Conservation (phyloP, 2,888 invertebrate genomes). For the Drosophila putrida region DNA sequence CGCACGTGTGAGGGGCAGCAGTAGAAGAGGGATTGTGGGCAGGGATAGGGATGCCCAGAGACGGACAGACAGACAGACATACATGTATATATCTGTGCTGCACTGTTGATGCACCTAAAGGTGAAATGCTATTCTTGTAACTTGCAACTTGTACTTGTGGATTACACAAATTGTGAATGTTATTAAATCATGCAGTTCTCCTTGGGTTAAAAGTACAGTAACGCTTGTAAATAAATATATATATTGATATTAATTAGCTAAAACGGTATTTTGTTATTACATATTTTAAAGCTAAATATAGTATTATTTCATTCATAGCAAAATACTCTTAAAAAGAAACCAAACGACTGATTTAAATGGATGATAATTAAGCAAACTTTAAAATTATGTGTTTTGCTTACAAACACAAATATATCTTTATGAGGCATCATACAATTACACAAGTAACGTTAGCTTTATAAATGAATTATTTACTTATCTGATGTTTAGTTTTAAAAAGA, state of each 20-base stretch:
- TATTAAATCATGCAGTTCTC: background rate
- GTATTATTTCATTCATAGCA: background rate
- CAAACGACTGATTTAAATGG: too few relatives aligned
- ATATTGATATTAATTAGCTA: background rate
- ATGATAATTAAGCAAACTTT: background rate
- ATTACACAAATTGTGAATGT: background rate
- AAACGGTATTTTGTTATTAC: too few relatives aligned
- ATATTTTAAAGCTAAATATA: background rate
- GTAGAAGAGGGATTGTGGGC: background rate
- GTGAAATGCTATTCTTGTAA: too few relatives aligned
- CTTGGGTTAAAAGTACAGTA: background rate
- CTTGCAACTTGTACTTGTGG: background rate
- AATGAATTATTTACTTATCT: background rate
- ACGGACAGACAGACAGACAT: constrained; percentile 8
- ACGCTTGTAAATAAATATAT: background rate
- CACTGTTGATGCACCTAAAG: constrained; percentile 24
- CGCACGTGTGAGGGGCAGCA: background rate
- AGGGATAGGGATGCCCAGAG: background rate
- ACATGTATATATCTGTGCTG: constrained; percentile 15
- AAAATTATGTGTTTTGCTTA: too few relatives aligned
- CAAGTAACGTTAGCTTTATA: too few relatives aligned
- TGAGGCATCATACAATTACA: too few relatives aligned
- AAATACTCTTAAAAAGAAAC: background rate
- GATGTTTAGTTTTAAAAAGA: background rate
- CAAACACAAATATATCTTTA: too few relatives aligned